Conservation (phyloP, 92 coral and sea anemone species). For the Palythoa grandis region DNA sequence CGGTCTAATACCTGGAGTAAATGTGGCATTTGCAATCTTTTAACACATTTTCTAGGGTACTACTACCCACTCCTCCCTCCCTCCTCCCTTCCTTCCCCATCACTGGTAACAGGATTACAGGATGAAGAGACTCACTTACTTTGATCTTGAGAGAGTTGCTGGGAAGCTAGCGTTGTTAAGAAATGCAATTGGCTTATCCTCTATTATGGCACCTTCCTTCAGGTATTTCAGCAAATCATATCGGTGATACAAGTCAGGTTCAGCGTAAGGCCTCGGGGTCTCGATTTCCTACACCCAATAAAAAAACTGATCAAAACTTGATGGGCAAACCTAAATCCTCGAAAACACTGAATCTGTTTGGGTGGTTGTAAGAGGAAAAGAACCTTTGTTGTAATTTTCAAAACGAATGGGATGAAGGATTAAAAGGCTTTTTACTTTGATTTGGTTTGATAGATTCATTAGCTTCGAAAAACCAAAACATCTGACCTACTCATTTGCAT, state of each 20-base stretch:
- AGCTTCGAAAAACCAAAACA: too few relatives aligned
- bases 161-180: slow-evolving; percentile 82
- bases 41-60: background rate
- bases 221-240: slow-evolving; percentile 77
- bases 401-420: too few relatives aligned
- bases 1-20: too few relatives aligned
- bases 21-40: background rate
- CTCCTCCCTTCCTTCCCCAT: background rate
- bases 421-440: too few relatives aligned
- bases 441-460: too few relatives aligned
- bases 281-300: slow-evolving; percentile 59
- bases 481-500: too few relatives aligned
- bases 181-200: slow-evolving; percentile 85
- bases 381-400: too few relatives aligned
- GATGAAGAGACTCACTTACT: slow-evolving; percentile 47
- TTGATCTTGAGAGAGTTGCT: slow-evolving; percentile 83
- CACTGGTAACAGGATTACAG: background rate
- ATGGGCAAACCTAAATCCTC: background rate
- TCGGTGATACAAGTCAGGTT: slow-evolving; percentile 78
- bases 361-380: too few relatives aligned
- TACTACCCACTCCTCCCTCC: background rate
- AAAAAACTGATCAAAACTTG: background rate
- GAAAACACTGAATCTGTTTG: too few relatives aligned
- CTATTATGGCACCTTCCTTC: slow-evolving; percentile 75
- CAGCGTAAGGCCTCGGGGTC: slow-evolving; percentile 69